phyloP scores from a whole-genome alignment of 2,888 invertebrate genomes.

The Lochmaea capreae region DNA sequence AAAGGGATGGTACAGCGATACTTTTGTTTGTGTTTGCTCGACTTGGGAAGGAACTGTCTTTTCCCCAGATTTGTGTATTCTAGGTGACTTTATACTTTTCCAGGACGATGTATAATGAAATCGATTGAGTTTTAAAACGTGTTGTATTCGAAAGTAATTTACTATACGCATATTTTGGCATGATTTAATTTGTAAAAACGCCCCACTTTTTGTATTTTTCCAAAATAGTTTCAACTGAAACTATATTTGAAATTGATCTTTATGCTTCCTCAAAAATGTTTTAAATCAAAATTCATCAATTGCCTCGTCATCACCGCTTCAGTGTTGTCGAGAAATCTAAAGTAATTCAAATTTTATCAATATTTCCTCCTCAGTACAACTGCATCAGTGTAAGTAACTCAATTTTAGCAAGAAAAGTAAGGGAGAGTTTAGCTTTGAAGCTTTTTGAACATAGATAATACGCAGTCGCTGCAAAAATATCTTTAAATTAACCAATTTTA shows the following conservation, averaged over 20 bases:
- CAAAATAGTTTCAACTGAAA: not conserved
- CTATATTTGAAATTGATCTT: not conserved
- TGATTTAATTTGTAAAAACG: too few species aligned
- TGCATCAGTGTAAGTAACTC: constrained; percentile 55
- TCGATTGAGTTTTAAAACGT: too few species aligned
- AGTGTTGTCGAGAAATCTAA: constrained; percentile 9
- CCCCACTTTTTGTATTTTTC: too few species aligned
- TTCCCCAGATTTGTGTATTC: too few species aligned
- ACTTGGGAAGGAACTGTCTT: too few species aligned
- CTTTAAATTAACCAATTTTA: too few species aligned
- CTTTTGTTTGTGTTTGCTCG: too few species aligned
- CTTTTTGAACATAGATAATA: constrained; percentile 48
- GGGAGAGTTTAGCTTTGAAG: constrained; percentile 34
- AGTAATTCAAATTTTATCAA: constrained; percentile 44
- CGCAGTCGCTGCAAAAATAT: constrained; percentile 9
- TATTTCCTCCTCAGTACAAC: constrained; percentile 51
- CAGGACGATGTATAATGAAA: too few species aligned
- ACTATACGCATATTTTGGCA: too few species aligned
- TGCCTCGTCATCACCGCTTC: constrained; percentile 6
- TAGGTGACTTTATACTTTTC: too few species aligned
- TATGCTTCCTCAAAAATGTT: constrained; percentile 8
- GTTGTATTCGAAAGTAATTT: too few species aligned
- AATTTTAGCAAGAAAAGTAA: constrained; percentile 15
- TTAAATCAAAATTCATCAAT: not conserved
- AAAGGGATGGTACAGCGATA: too few species aligned